Conservation (phyloP, 2,888 invertebrate species). For the Acrocera orbiculus region DNA sequence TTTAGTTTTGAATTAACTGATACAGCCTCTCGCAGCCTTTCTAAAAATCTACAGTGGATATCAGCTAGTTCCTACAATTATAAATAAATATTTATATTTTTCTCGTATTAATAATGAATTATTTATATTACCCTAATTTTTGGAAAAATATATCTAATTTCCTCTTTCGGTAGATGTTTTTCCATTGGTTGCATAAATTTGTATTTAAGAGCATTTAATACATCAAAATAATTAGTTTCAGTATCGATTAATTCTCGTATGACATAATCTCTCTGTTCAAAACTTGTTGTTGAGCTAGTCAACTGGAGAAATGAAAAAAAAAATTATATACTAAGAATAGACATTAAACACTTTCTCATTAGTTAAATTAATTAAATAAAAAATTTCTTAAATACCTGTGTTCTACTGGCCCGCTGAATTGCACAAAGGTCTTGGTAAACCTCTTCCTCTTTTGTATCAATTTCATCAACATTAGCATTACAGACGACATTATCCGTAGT, state of each 20-base stretch:
- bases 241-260: constrained; percentile 90
- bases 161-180: constrained; percentile 51
- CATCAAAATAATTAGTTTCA: constrained; percentile 91
- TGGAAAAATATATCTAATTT: constrained; percentile 68
- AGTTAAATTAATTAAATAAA: not conserved
- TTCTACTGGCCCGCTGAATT: constrained; percentile 39
- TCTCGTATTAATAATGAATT: not conserved
- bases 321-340: constrained; percentile 1
- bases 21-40: constrained; percentile 59
- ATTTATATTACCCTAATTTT: constrained; percentile 58
- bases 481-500: constrained; percentile 36
- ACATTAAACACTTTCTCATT: too few species aligned
- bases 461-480: constrained; percentile 30
- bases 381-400: constrained; percentile 27
- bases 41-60: constrained; percentile 69
- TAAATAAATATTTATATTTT: constrained; percentile 5
- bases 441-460: constrained; percentile 58
- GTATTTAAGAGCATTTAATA: constrained; percentile 64
- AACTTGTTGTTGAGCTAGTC: constrained; percentile 38
- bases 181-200: constrained; percentile 65
- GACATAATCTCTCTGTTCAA: constrained; percentile 84
- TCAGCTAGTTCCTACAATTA: constrained; percentile 56
- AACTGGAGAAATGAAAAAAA: not conserved
- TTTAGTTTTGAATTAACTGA: constrained; percentile 36
- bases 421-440: constrained; percentile 89